Evolutionary conservation across 2,888 invertebrate species (phyloP).

Genomic region (Synanthedon andrenaeformis): DNA sequence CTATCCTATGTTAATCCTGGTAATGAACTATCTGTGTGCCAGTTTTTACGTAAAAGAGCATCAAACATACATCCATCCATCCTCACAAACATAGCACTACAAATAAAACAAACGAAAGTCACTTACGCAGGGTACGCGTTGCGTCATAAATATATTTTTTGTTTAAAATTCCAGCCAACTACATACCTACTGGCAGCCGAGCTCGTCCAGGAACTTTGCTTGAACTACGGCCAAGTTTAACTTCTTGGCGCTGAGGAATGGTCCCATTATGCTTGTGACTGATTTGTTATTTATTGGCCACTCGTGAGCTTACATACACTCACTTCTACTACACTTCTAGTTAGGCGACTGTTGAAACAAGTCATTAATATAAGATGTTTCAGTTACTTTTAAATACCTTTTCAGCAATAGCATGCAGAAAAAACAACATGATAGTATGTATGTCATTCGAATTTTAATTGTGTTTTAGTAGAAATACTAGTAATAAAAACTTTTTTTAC

Average conservation of each 20-base stretch:
- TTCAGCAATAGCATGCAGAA: too few species aligned
- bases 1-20: too few species aligned
- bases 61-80: too few species aligned
- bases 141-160: background rate
- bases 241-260: conserved; percentile 51
- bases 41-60: too few species aligned
- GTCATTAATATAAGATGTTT: background rate
- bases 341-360: background rate
- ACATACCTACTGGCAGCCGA: conserved; percentile 8
- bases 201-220: conserved; percentile 32
- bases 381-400: background rate
- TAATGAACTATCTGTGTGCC: too few species aligned
- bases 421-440: too few species aligned
- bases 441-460: too few species aligned
- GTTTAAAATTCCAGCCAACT: background rate
- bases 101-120: too few species aligned
- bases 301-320: conserved; percentile 35
- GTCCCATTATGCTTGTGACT: conserved; percentile 55
- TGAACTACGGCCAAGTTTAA: conserved; percentile 52
- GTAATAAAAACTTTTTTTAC: too few species aligned
- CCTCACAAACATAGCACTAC: too few species aligned
- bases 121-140: background rate
- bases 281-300: conserved; percentile 59
- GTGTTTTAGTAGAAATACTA: too few species aligned
- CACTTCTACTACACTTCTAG: conserved; percentile 7